Evolutionary conservation across 2,113 vertebrate species (phyloP).

Genomic region (Scomber colias): DNA sequence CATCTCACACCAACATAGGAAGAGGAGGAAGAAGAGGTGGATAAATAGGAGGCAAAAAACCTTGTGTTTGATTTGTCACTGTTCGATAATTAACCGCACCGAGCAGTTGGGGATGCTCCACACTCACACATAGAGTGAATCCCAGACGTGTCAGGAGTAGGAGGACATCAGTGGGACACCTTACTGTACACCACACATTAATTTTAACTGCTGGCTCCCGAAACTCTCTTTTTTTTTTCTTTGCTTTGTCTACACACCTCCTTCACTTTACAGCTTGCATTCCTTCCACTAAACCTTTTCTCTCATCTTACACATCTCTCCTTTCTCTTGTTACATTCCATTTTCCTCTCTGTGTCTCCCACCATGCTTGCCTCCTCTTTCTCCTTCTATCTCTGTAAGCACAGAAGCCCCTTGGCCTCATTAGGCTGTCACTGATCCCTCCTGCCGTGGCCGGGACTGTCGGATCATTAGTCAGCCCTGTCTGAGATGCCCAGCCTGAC

Average conservation of each 20-base stretch:
- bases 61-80: constrained; percentile 42
- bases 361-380: neutral
- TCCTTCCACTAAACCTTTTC: neutral
- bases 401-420: constrained; percentile 64
- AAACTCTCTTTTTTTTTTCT: constrained; percentile 30
- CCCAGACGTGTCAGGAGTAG: constrained; percentile 45
- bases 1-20: constrained; percentile 63
- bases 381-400: constrained; percentile 49
- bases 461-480: constrained; percentile 69
- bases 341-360: neutral
- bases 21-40: constrained; percentile 29
- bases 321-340: constrained; percentile 7
- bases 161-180: constrained; percentile 55
- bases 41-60: constrained; percentile 40
- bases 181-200: constrained; percentile 36
- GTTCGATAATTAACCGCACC: constrained; percentile 58
- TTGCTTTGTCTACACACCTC: neutral
- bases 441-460: constrained; percentile 47
- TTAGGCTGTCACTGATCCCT: constrained; percentile 71
- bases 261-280: neutral
- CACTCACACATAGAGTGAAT: constrained; percentile 20
- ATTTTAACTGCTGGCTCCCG: constrained; percentile 38
- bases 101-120: constrained; percentile 36
- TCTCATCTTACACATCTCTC: neutral
- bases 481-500: constrained; percentile 54